phyloP scores from a whole-genome alignment of 2,888 invertebrate genomes.

The Eutolmus rufibarbis region DNA sequence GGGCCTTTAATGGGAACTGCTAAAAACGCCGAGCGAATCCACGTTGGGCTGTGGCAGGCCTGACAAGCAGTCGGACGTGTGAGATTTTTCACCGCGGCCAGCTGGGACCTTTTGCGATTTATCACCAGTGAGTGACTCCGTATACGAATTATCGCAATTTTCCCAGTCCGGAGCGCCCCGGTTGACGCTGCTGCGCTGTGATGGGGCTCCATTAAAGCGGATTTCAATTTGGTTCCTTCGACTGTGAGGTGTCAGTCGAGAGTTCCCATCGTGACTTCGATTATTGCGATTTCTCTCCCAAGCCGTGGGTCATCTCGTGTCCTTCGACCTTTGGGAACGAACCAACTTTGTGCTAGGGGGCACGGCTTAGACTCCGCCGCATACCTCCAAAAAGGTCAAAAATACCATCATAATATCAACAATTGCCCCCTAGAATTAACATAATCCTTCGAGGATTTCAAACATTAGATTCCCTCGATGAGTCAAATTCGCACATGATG shows the following conservation, averaged over 20 bases:
- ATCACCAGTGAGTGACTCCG: not conserved
- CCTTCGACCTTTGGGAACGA: not conserved
- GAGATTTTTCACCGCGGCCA: not conserved
- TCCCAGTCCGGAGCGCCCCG: not conserved
- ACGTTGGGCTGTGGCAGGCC: not conserved
- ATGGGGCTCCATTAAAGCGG: not conserved
- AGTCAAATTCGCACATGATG: no score
- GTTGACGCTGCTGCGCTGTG: not conserved
- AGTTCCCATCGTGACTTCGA: not conserved
- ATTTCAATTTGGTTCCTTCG: not conserved
- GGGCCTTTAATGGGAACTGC: not conserved
- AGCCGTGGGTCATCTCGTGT: not conserved
- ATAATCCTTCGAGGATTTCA: no score
- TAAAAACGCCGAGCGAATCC: not conserved
- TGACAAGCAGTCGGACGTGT: not conserved
- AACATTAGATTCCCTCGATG: no score
- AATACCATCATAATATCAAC: no score
- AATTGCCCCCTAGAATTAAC: no score
- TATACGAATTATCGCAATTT: slow-evolving; percentile 29
- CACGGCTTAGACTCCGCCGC: no score
- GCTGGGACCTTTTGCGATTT: not conserved
- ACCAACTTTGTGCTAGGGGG: not conserved
- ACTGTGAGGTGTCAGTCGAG: not conserved
- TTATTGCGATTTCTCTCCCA: not conserved
- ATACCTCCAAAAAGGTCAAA: no score